These are phyloP conservation scores for Crocidura indochinensis DNA, from an alignment of 2,797 vertebrate species.

Conservation along the genomic window DNA sequence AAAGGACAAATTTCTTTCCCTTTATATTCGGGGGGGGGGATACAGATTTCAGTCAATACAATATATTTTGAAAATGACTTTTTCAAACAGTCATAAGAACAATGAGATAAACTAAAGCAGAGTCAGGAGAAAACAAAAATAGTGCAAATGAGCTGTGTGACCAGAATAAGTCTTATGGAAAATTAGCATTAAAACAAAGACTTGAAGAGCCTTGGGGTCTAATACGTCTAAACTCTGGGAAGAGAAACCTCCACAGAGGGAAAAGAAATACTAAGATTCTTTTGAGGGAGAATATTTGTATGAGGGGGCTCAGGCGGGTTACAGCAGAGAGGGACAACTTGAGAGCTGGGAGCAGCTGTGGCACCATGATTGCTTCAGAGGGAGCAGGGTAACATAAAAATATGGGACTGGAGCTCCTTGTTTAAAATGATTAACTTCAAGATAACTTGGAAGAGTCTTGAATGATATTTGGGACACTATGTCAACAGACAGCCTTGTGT, in stretches of 20 bases:
- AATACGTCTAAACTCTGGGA: neutral
- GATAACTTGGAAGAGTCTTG: neutral
- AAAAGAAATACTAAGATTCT: no score
- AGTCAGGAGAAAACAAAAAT: neutral
- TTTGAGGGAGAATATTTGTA: no score
- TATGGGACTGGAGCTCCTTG: neutral
- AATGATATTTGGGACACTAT: neutral
- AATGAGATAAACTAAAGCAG: neutral
- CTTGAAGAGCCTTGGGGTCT: neutral
- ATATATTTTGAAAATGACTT: neutral
- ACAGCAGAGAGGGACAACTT: neutral
- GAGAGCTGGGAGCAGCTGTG: neutral
- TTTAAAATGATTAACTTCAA: slow-evolving; percentile 18
- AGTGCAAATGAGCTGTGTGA: neutral
- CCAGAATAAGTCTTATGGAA: neutral
- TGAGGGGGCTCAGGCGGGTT: neutral
- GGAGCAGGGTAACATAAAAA: neutral
- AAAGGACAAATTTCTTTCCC: neutral
- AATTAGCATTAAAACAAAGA: neutral
- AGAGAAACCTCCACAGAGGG: no score
- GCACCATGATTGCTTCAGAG: neutral
- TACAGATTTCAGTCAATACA: neutral
- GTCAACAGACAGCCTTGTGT: neutral
- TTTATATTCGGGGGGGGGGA: neutral
- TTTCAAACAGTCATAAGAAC: neutral